Base-by-base conservation (phyloP, 2,797 vertebrate genomes). In the Oreonectes daqikongensis region DNA sequence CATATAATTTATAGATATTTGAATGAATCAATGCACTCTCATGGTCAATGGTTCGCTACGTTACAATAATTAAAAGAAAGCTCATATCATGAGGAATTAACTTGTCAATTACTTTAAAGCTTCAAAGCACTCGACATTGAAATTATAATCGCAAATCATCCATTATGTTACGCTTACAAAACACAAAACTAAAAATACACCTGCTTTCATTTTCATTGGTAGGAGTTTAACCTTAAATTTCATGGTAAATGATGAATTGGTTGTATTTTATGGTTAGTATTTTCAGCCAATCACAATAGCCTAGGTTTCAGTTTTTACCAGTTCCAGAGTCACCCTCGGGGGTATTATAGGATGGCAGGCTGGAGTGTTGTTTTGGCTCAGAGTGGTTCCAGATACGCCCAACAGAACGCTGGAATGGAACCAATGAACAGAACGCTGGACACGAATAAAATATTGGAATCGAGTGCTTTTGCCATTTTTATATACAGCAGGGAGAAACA, bases 301-400 rank as follows among this genome's bases (percentile, higher is more conserved):
- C 6, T 18, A n/a, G 53, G 24, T 55, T 42, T 50, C 48, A 28
- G 12, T 17, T 75, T 12, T 66, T 55, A 17, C 40, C 35, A n/a
- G 6, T 22, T 74, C 15, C 52, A 32, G 55, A 22, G 14, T 69
- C 2, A 17, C 26, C 42, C 68, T 26, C 63, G 2, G 32, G 63
- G 77, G 69, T 59, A 55, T 68, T 65, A 44, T 74, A 57, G 57
- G 53, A 35, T 79, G 57, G 26, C 71, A 68, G 35, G 55, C 57
- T 63, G 48, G 46, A 69, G 57, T 15, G 50, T 42, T 69, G 52
- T 67, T 64, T 77, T 61, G 75, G 75, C 66, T 63, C 55, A 52
- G 71, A 64, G 71, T 11, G 11, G 17, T 22, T 74, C 72, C 48
- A 55, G 72, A 28, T 65, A 60, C 6, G 10, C 50, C 71, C 60